phyloP scores from a whole-genome alignment of 2,888 invertebrate genomes.

The Pollenia amentaria region DNA sequence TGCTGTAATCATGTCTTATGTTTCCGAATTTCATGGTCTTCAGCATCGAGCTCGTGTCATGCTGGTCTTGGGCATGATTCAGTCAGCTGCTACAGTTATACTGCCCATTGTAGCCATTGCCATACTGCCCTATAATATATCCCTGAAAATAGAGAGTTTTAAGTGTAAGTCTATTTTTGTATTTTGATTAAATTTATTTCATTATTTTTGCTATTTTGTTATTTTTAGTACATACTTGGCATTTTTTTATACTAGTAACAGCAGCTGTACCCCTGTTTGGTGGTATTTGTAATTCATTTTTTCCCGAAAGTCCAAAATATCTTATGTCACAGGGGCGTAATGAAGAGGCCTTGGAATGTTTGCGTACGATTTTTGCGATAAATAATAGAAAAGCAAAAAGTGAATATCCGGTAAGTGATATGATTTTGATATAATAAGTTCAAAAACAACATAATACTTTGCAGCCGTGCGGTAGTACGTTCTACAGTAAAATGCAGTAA shows the following conservation, averaged over 20 bases:
- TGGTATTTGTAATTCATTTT: slow-evolving; percentile 75
- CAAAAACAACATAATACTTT: not conserved
- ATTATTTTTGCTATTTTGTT: not conserved
- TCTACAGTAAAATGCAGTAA: too few species aligned
- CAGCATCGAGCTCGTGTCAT: slow-evolving; percentile 88
- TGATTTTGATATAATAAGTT: not conserved
- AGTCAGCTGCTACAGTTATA: slow-evolving; percentile 87
- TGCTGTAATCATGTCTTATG: slow-evolving; percentile 89
- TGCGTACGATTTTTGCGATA: slow-evolving; percentile 86
- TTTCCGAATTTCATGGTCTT: slow-evolving; percentile 90
- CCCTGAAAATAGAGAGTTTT: slow-evolving; percentile 84
- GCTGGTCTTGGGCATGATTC: slow-evolving; percentile 88
- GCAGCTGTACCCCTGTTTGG: slow-evolving; percentile 78
- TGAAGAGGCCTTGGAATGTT: slow-evolving; percentile 79
- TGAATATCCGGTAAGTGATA: slow-evolving; percentile 87
- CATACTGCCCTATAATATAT: slow-evolving; percentile 88
- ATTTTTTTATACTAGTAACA: slow-evolving; percentile 78
- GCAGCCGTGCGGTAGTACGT: too few species aligned
- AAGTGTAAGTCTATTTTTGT: slow-evolving; percentile 76
- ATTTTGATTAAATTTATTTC: not conserved
- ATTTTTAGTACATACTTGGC: slow-evolving; percentile 79
- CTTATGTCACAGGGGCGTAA: slow-evolving; percentile 82
- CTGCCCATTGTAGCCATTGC: slow-evolving; percentile 90
- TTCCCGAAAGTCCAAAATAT: slow-evolving; percentile 83
- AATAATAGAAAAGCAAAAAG: slow-evolving; percentile 88